Evolutionary conservation across 2,888 invertebrate genomes (phyloP).

Genomic region (Sclerodermus sp.): DNA sequence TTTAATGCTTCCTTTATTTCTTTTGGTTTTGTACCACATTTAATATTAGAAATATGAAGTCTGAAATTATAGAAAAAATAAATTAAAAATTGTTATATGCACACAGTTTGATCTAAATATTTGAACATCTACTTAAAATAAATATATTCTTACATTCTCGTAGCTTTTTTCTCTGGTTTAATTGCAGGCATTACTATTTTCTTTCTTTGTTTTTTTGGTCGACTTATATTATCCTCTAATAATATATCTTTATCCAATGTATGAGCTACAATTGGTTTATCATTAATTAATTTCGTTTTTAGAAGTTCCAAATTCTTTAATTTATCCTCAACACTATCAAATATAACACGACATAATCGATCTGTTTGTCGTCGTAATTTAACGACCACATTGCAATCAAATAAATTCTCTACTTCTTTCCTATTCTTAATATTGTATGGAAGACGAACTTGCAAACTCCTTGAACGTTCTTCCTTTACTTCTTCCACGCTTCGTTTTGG

Average conservation of each 20-base stretch:
- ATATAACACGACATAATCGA: constrained; percentile 42
- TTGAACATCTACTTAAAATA: not conserved
- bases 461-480: constrained; percentile 22
- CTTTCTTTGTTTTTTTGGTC: constrained; percentile 20
- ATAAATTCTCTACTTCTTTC: constrained; percentile 36
- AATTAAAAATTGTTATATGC: not conserved
- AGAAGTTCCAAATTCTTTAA: constrained; percentile 32
- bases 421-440: constrained; percentile 37
- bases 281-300: constrained; percentile 28
- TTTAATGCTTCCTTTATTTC: constrained; percentile 38
- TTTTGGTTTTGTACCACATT: constrained; percentile 25
- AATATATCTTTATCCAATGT: constrained; percentile 6
- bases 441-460: constrained; percentile 40
- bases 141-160: constrained; percentile 34
- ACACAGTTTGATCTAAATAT: too few relatives aligned
- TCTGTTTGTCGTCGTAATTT: constrained; percentile 39
- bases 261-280: constrained; percentile 26
- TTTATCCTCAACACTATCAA: constrained; percentile 34
- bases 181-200: constrained; percentile 31
- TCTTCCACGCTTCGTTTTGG: constrained; percentile 4
- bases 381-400: constrained; percentile 35
- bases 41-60: constrained; percentile 39
- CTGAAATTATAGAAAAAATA: constrained; percentile 22
- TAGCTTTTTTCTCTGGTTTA: constrained; percentile 20
- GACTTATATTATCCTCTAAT: constrained; percentile 4